These are phyloP conservation scores for Bombus confusus DNA, from an alignment of 1,140 invertebrate species.

Conservation along the genomic window DNA sequence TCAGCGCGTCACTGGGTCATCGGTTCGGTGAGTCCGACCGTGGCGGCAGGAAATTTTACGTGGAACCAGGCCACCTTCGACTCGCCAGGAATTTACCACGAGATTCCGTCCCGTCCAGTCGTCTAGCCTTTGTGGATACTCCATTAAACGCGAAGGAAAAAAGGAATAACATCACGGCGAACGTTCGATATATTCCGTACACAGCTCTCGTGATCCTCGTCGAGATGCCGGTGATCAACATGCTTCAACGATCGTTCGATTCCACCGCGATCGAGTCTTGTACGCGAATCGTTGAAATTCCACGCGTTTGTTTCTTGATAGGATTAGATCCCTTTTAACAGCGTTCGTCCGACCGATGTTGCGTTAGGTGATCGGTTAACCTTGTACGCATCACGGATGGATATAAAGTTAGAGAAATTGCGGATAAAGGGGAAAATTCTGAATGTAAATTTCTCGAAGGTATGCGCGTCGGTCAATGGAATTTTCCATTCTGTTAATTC, in stretches of 20 bases:
- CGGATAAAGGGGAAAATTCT: background rate
- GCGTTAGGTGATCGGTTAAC: background rate
- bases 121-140: conserved; percentile 31
- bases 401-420: background rate
- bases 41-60: conserved; percentile 43
- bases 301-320: background rate
- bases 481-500: too few relatives aligned
- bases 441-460: background rate
- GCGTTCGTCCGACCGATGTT: background rate
- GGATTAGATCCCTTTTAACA: background rate
- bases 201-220: background rate
- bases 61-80: conserved; percentile 46
- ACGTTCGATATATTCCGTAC: conserved; percentile 15
- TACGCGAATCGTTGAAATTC: background rate
- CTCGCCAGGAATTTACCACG: conserved; percentile 41
- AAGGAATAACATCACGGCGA: conserved; percentile 41
- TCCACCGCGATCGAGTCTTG: background rate
- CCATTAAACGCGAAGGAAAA: background rate
- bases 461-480: too few relatives aligned
- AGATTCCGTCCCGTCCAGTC: conserved; percentile 42
- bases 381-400: too few relatives aligned
- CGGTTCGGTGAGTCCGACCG: conserved; percentile 21
- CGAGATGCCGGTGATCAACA: conserved; percentile 13
- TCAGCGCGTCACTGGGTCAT: conserved; percentile 47
- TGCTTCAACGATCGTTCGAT: background rate